A percentile compares a stretch with the other conserved stretches of the same genome.
phyloP scores from a whole-genome alignment of 92 coral and sea anemone genomes.

The Epizoanthus illoricatus region DNA sequence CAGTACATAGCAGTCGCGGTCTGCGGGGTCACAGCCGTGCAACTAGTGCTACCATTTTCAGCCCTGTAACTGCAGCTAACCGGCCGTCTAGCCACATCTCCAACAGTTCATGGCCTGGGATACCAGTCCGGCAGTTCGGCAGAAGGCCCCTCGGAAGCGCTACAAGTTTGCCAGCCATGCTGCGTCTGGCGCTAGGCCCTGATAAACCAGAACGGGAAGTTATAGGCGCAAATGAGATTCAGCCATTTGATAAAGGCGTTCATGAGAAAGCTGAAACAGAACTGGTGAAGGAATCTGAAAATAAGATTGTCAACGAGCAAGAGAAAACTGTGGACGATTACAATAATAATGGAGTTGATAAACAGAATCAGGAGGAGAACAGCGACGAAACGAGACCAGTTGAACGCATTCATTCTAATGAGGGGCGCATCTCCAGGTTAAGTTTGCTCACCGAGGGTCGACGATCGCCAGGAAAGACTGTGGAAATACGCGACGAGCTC shows the following conservation, averaged over 20 bases:
- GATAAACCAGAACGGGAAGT: slow-evolving; percentile 9
- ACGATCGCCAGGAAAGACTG: slow-evolving; percentile 28
- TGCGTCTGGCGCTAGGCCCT: slow-evolving; percentile 64
- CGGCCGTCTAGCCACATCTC: slow-evolving; percentile 77
- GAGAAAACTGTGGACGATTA: not conserved
- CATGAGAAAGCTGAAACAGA: not conserved
- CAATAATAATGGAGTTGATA: not conserved
- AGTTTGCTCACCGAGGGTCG: slow-evolving; percentile 30
- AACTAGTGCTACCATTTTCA: slow-evolving; percentile 61
- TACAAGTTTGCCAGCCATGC: slow-evolving; percentile 91
- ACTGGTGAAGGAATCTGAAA: not conserved
- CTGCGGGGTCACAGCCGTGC: slow-evolving; percentile 93
- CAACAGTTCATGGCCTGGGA: slow-evolving; percentile 93
- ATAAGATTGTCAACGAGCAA: not conserved
- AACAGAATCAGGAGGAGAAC: not conserved
- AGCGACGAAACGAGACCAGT: not conserved
- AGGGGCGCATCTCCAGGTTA: slow-evolving; percentile 15
- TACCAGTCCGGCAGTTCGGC: slow-evolving; percentile 70
- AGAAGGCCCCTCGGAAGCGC: slow-evolving; percentile 95
- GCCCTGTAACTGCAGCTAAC: slow-evolving; percentile 52
- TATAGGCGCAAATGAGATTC: not conserved
- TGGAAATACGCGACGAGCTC: slow-evolving; percentile 25
- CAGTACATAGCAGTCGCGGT: slow-evolving; percentile 88
- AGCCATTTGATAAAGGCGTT: not conserved
- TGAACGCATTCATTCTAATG: not conserved